Conservation (phyloP, 2,113 vertebrate genomes). For the Albula glossodonta region DNA sequence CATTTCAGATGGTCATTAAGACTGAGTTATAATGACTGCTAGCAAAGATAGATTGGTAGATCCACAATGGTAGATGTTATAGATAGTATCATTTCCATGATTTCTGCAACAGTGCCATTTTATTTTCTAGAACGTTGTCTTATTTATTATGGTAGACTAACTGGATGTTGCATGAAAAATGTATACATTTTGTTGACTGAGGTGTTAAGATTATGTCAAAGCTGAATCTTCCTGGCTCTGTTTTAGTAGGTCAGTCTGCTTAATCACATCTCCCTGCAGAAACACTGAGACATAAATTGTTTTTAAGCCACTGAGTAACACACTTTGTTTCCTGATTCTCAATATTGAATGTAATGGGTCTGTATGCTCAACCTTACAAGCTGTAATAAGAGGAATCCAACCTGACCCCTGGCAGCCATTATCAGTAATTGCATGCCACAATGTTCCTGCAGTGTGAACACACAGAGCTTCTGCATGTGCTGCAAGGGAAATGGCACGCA, state of each 20-base stretch:
- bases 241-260: neutral
- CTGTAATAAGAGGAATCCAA: conserved; percentile 10
- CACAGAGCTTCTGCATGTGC: conserved; percentile 3
- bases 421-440: conserved; percentile 16
- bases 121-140: neutral
- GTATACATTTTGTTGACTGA: neutral
- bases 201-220: neutral
- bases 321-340: conserved; percentile 16
- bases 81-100: neutral
- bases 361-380: conserved; percentile 18
- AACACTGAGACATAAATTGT: neutral
- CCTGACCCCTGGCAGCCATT: conserved; percentile 26
- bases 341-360: conserved; percentile 14
- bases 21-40: neutral
- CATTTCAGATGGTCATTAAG: neutral
- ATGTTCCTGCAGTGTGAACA: conserved; percentile 17
- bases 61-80: neutral
- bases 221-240: neutral
- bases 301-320: neutral
- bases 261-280: neutral
- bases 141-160: neutral
- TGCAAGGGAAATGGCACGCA: conserved; percentile 1
- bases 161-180: neutral
- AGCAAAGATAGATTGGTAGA: neutral
- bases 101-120: neutral